phyloP scores from a whole-genome alignment of 1,140 invertebrate species.

The Drosophila bifasciata region DNA sequence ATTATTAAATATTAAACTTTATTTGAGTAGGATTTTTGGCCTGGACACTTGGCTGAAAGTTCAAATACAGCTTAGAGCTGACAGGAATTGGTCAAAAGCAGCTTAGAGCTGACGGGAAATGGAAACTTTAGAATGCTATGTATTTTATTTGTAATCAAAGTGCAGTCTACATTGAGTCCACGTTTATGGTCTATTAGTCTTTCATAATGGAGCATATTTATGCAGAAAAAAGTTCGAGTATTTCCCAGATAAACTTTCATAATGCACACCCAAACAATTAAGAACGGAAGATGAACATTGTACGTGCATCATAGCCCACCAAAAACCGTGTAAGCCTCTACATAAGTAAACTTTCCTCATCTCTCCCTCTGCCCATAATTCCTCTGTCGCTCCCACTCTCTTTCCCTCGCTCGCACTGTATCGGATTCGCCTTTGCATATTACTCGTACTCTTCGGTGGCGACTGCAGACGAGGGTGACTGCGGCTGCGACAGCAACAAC shows the following conservation, averaged over 20 bases:
- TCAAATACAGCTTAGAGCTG: slow-evolving; percentile 1
- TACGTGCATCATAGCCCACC: slow-evolving; percentile 11
- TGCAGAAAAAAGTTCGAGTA: too few relatives aligned
- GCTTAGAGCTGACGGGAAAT: not conserved
- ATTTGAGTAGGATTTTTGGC: slow-evolving; percentile 16
- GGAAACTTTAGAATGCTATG: slow-evolving; percentile 14
- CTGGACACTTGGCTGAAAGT: slow-evolving; percentile 13
- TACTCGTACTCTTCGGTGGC: not conserved
- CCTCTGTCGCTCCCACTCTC: not conserved
- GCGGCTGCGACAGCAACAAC: slow-evolving; percentile 45
- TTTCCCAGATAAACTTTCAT: slow-evolving; percentile 23
- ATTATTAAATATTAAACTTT: slow-evolving; percentile 76
- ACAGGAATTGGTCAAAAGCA: slow-evolving; percentile 3
- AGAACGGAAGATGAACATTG: not conserved
- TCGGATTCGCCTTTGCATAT: slow-evolving; percentile 25
- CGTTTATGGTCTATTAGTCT: too few relatives aligned
- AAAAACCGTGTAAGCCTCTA: slow-evolving; percentile 31
- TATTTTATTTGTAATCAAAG: too few relatives aligned
- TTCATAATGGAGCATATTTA: too few relatives aligned
- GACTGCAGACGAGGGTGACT: too few relatives aligned
- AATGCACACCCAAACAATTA: not conserved
- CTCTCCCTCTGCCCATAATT: slow-evolving; percentile 19
- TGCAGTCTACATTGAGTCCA: too few relatives aligned
- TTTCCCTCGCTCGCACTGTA: not conserved
- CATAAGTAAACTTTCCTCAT: slow-evolving; percentile 22